Evolutionary conservation across 2,888 invertebrate genomes (phyloP).

Genomic region (Mylabris sibirica): DNA sequence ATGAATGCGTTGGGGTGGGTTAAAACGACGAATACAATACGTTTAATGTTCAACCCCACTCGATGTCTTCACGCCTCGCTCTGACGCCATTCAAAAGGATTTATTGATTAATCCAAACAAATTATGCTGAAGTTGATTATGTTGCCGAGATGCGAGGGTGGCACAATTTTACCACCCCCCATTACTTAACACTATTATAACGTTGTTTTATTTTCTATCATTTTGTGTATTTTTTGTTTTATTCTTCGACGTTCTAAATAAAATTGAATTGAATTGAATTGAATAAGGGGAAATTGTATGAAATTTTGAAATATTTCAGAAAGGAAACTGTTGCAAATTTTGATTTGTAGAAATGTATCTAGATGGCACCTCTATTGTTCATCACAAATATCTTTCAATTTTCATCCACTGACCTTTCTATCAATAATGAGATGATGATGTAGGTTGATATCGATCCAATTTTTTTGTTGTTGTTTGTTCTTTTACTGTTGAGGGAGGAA

Average conservation of each 20-base stretch:
- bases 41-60: constrained; percentile 42
- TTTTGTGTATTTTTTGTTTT: not conserved
- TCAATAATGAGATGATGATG: not conserved
- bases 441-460: not conserved
- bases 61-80: constrained; percentile 51
- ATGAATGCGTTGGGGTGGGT: constrained; percentile 24
- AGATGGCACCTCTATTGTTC: not conserved
- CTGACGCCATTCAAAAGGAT: constrained; percentile 42
- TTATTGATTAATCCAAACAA: constrained; percentile 36
- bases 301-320: not conserved
- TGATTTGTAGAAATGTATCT: not conserved
- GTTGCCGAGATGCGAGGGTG: constrained; percentile 10
- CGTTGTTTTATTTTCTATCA: not conserved
- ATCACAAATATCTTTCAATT: not conserved
- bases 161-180: constrained; percentile 5
- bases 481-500: not conserved
- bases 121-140: constrained; percentile 28
- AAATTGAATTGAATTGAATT: not conserved
- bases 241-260: not conserved
- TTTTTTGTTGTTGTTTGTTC: not conserved
- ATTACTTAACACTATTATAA: constrained; percentile 6
- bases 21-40: constrained; percentile 47
- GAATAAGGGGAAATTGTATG: not conserved
- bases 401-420: not conserved
- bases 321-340: not conserved